Percentiles rank a stretch among this genome's conserved stretches.
Conservation (phyloP, 2,888 invertebrate species). For the Carabus problematicus region DNA sequence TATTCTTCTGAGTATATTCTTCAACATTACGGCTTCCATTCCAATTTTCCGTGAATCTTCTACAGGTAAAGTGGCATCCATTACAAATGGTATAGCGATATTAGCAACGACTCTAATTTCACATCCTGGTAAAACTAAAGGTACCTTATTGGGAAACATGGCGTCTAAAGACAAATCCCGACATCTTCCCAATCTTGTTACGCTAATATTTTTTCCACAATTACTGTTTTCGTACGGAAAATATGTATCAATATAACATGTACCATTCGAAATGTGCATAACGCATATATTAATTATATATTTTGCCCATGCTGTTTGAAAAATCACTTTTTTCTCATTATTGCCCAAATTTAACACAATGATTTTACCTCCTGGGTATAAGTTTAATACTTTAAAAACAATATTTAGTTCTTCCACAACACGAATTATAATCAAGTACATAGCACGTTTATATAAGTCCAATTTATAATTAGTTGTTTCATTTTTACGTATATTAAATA, state of each 20-base stretch:
- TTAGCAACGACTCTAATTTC: background rate
- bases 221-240: background rate
- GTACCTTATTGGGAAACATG: background rate
- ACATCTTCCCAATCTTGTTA: background rate
- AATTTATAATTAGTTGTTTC: too few relatives aligned
- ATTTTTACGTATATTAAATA: too few relatives aligned
- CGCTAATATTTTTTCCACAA: background rate
- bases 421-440: too few relatives aligned
- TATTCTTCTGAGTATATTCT: background rate
- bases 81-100: background rate
- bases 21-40: background rate
- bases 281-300: background rate
- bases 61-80: background rate
- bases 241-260: background rate
- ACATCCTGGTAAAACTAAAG: background rate
- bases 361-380: too few relatives aligned
- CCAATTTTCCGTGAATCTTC: slow-evolving; percentile 1
- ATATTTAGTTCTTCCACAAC: too few relatives aligned
- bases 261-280: background rate
- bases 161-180: background rate
- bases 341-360: too few relatives aligned
- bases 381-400: too few relatives aligned
- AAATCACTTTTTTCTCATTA: background rate
- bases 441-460: too few relatives aligned
- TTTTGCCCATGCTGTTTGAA: background rate